Evolutionary conservation across 2,888 invertebrate genomes (phyloP), one percentile per base, ranked within the genome.

Genomic region (Teleiodes luculella): DNA sequence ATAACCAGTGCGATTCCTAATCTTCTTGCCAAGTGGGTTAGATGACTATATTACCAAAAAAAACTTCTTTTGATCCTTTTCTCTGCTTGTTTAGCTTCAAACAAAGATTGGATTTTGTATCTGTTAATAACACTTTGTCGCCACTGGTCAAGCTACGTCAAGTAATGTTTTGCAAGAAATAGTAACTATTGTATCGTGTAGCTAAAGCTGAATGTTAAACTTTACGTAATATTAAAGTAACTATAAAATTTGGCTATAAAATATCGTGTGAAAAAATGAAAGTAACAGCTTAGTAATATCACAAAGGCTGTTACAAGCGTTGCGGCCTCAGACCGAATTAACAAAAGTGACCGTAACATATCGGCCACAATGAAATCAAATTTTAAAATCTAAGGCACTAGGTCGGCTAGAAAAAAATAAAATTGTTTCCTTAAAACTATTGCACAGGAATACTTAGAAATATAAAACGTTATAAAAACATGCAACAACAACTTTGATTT

Each of bases 341-440:
- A 43, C 8, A 6, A 14, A 41, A 52, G 18, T 33, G 20, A 52
- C 52, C 52, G 52, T 52, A 52, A 43, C 43, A 52, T 52, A 43
- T 52, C 33, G 43, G 33, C 20, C 43, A 43, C 43, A 52, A 52
- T 43, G 43, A 33, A 52, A 52, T 33, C 20, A 20, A 33, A 13
- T 41, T 43, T 10, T 14, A 20, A 36, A 49, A 43, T 20, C 33
- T 43, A 5, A 20, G 52, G 31, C 41, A 41, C 41, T 51, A 8
- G 51, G 51, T 51, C 8, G 24, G 6, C 24, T n/a, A n/a, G n/a
- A n/a, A n/a, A n/a, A n/a, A n/a, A n/a, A n/a, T n/a, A 33, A 33
- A 33, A n/a, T n/a, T 3, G 33, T 11, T 11, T 33, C 10, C 33
- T 10, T 33, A 3, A 33, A n/a, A n/a, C n/a, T n/a, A n/a, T n/a